Conservation (phyloP, 2,113 vertebrate genomes). For the Calonectris borealis region DNA sequence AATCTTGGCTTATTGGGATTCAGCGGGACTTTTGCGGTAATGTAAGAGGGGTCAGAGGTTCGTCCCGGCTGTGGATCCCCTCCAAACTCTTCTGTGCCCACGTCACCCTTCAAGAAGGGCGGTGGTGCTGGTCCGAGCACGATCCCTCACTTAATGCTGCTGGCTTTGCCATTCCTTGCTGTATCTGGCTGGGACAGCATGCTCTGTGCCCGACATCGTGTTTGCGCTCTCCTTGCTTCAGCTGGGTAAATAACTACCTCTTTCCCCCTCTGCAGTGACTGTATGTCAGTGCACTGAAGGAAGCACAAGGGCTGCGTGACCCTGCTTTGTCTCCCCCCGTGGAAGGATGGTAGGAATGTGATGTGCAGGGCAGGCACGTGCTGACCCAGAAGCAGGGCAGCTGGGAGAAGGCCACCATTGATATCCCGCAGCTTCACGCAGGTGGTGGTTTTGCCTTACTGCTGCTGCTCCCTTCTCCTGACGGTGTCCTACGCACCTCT, state of each 20-base stretch:
- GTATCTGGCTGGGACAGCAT: not conserved
- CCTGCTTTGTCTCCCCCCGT: not conserved
- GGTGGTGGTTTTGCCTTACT: not conserved
- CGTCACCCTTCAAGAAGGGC: not conserved
- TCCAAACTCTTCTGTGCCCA: not conserved
- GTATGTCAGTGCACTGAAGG: not conserved
- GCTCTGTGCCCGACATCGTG: rapidly evolving
- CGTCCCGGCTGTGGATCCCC: not conserved
- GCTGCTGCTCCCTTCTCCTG: not conserved
- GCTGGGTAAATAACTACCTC: not conserved
- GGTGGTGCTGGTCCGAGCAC: not conserved
- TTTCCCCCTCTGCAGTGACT: not conserved
- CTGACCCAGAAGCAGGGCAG: not conserved
- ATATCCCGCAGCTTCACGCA: rapidly evolving
- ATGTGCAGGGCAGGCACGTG: rapidly evolving
- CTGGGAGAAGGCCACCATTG: not conserved
- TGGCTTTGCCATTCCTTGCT: not conserved
- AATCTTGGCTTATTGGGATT: not conserved
- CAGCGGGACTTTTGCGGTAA: not conserved
- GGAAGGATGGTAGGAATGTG: not conserved
- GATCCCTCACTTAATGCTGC: not conserved
- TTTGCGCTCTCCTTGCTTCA: not conserved
- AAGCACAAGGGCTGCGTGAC: not conserved
- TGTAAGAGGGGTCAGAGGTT: not conserved
- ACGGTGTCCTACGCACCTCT: not conserved